Evolutionary conservation across 2,113 vertebrate genomes (phyloP).

Genomic region (Peucedramus taeniatus): DNA sequence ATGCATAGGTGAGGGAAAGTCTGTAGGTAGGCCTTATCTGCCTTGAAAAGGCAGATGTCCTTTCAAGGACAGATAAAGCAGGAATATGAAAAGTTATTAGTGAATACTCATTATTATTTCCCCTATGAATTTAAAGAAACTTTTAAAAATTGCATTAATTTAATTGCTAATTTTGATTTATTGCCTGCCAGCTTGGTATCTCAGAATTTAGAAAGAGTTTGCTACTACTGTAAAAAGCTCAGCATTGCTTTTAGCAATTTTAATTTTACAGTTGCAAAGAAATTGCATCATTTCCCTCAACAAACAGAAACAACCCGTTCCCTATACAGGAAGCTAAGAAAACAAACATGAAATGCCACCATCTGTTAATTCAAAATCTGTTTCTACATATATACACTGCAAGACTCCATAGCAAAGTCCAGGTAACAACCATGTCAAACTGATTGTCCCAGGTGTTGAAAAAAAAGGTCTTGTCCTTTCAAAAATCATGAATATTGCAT

Average conservation of each 20-base stretch:
- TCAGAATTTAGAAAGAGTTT: neutral
- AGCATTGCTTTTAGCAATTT: neutral
- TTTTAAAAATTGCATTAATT: neutral
- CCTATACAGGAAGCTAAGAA: neutral
- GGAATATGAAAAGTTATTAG: neutral
- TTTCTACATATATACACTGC: neutral
- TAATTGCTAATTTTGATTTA: slow-evolving; percentile 6
- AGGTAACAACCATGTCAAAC: neutral
- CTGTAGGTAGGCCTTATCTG: neutral
- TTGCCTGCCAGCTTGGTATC: neutral
- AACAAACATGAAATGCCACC: neutral
- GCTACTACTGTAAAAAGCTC: neutral
- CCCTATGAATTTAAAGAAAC: neutral
- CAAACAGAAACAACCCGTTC: neutral
- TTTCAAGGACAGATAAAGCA: neutral
- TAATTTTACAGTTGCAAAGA: neutral
- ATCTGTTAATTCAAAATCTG: neutral
- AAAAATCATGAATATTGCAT: neutral
- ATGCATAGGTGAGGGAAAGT: neutral
- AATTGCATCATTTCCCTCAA: neutral
- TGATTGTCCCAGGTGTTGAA: neutral
- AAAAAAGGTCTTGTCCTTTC: neutral
- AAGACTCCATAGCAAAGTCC: neutral
- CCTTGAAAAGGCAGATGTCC: neutral
- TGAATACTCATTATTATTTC: neutral